Conservation (phyloP, 1,140 invertebrate genomes). For the Bombus terrestris region DNA sequence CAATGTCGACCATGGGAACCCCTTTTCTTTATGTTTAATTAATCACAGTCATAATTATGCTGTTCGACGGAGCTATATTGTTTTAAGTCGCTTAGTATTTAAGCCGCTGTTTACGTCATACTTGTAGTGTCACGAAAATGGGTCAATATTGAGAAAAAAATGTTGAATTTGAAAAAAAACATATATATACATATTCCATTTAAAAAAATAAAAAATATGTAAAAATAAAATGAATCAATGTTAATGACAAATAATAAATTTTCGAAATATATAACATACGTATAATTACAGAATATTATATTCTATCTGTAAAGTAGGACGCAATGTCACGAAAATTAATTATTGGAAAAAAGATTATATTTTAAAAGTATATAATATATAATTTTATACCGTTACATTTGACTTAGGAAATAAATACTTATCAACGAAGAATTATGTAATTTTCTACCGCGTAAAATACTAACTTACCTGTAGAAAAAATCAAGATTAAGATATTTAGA, state of each 20-base stretch:
- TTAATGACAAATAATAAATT: too few relatives aligned
- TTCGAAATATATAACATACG: too few relatives aligned
- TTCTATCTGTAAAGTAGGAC: too few relatives aligned
- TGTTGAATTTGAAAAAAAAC: not conserved
- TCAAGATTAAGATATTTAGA: not conserved
- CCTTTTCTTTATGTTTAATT: slow-evolving; percentile 54
- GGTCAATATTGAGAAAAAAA: slow-evolving; percentile 20
- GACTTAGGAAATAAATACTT: not conserved
- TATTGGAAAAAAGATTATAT: not conserved
- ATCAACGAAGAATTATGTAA: not conserved
- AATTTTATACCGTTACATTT: not conserved
- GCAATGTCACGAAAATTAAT: too few relatives aligned
- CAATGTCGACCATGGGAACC: slow-evolving; percentile 55
- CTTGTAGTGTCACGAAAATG: slow-evolving; percentile 16
- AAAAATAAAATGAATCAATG: too few relatives aligned
- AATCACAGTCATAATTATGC: slow-evolving; percentile 51
- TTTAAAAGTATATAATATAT: not conserved
- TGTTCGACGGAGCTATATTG: slow-evolving; percentile 39
- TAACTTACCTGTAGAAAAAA: not conserved
- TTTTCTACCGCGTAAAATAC: not conserved
- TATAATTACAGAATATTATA: too few relatives aligned
- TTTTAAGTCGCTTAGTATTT: slow-evolving; percentile 13
- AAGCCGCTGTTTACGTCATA: slow-evolving; percentile 38
- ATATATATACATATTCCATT: too few relatives aligned
- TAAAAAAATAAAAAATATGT: too few relatives aligned